Evolutionary conservation across 2,113 vertebrate species (phyloP).

Genomic region (Strigops habroptila): DNA sequence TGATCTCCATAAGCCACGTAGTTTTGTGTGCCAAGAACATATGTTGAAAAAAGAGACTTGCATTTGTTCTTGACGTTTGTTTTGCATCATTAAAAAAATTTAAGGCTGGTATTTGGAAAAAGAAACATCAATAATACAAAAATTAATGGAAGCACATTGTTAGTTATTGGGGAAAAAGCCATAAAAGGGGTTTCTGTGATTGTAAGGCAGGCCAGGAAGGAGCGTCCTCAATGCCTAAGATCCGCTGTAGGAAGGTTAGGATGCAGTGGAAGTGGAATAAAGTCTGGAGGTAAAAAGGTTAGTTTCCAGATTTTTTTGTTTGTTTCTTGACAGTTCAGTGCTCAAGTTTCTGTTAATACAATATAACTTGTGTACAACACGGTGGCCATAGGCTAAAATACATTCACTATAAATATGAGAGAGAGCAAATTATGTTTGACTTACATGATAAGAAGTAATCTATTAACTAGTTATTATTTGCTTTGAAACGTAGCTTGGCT

Average conservation of each 20-base stretch:
- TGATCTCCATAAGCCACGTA: neutral
- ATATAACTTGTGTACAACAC: neutral
- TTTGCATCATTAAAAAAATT: neutral
- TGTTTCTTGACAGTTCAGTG: fast-evolving
- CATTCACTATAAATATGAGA: fast-evolving
- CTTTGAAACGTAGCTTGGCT: neutral
- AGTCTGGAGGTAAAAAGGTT: neutral
- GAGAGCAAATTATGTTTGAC: neutral
- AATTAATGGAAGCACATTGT: neutral
- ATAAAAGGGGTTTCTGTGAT: neutral
- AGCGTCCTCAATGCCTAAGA: neutral
- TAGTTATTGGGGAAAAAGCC: neutral
- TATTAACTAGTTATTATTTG: neutral
- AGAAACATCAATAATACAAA: neutral
- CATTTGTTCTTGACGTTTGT: neutral
- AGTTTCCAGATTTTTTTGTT: neutral
- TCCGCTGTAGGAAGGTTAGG: neutral
- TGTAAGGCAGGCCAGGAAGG: neutral
- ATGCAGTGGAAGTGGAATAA: neutral
- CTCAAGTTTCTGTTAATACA: neutral
- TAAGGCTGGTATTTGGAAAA: neutral
- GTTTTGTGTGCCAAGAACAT: neutral
- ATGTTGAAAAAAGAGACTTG: neutral
- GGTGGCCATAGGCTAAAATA: neutral
- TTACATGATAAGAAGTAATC: neutral